phyloP scores from a whole-genome alignment of 2,113 vertebrate species.

The Antechinus flavipes region DNA sequence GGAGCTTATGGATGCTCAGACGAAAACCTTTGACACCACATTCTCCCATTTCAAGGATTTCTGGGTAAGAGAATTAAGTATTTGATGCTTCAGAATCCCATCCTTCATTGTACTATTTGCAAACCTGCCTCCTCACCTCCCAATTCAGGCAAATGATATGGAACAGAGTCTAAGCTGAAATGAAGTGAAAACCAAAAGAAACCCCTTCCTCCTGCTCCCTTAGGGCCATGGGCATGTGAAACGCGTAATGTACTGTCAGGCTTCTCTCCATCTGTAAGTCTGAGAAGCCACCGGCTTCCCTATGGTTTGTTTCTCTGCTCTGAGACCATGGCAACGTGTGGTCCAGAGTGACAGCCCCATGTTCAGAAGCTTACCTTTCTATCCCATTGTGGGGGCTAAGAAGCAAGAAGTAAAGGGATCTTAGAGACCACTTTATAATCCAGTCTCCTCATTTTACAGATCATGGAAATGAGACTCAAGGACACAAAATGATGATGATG shows the following conservation, averaged over 20 bases:
- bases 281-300: background rate
- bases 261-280: background rate
- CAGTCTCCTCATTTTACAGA: background rate
- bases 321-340: background rate
- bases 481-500: background rate
- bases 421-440: background rate
- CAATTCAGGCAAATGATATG: background rate
- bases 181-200: background rate
- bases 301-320: background rate
- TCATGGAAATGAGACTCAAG: background rate
- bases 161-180: background rate
- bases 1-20: constrained; percentile 82
- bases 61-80: constrained; percentile 75
- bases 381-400: background rate
- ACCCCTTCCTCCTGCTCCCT: background rate
- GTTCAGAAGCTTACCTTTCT: background rate
- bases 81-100: background rate
- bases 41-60: constrained; percentile 83
- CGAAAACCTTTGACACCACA: constrained; percentile 82
- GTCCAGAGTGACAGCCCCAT: background rate
- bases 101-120: background rate
- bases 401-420: background rate
- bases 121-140: background rate
- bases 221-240: background rate
- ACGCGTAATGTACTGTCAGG: background rate